A percentile compares a stretch with the other conserved stretches of the same genome.
phyloP scores from a whole-genome alignment of 1,140 invertebrate genomes.

The Sitobion miscanthi region DNA sequence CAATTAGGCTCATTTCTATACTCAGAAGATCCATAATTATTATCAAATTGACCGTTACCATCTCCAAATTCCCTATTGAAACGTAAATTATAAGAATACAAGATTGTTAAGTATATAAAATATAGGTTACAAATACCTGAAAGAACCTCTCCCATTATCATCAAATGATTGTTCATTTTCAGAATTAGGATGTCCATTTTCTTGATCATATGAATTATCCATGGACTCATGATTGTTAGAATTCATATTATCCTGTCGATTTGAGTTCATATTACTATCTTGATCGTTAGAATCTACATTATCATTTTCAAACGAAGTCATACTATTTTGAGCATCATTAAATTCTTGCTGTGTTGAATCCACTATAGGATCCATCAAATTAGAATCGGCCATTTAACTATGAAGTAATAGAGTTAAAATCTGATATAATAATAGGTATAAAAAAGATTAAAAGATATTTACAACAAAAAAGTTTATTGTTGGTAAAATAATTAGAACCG shows the following conservation, averaged over 20 bases:
- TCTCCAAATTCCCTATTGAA: conserved; percentile 38
- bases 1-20: conserved; percentile 34
- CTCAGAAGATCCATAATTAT: conserved; percentile 15
- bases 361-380: conserved; percentile 46
- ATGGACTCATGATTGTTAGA: conserved; percentile 31
- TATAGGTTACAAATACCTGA: conserved; percentile 20
- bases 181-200: conserved; percentile 38
- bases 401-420: not conserved
- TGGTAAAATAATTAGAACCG: not conserved
- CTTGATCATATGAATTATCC: conserved; percentile 35
- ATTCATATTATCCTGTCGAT: conserved; percentile 51
- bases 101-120: not conserved
- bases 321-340: conserved; percentile 46
- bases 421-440: not conserved
- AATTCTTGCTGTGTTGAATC: conserved; percentile 53
- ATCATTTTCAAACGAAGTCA: conserved; percentile 44
- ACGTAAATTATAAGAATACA: not conserved
- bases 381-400: conserved; percentile 42
- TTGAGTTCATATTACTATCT: conserved; percentile 54
- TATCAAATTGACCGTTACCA: conserved; percentile 42
- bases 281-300: conserved; percentile 53
- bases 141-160: conserved; percentile 44
- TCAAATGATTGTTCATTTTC: conserved; percentile 45
- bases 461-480: not conserved
- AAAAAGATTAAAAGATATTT: not conserved